Conservation (phyloP, 2,888 invertebrate genomes). For the Hesperia comma region DNA sequence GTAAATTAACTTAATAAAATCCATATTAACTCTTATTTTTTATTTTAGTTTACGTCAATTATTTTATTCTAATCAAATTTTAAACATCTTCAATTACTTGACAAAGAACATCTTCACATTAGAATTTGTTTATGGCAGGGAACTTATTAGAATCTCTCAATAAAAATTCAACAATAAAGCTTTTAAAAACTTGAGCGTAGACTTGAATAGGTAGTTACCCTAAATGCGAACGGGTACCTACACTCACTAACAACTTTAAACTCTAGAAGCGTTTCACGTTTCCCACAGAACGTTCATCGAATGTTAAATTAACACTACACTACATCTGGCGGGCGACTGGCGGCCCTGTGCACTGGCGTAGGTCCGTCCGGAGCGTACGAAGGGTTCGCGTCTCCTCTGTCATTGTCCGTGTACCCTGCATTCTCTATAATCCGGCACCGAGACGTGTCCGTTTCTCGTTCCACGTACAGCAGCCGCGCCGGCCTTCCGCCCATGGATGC, state of each 20-base stretch:
- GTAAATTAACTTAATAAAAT: conserved; percentile 29
- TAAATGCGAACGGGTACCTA: conserved; percentile 70
- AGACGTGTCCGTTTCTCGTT: conserved; percentile 63
- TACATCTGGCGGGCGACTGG: conserved; percentile 54
- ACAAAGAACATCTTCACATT: conserved; percentile 65
- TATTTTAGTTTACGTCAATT: conserved; percentile 74
- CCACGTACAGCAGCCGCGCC: conserved; percentile 71
- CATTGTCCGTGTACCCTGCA: conserved; percentile 74
- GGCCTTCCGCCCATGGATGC: conserved; percentile 70
- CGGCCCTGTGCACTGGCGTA: conserved; percentile 71
- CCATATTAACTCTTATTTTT: conserved; percentile 30
- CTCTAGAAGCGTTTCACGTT: conserved; percentile 82
- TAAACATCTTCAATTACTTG: conserved; percentile 65
- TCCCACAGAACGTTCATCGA: conserved; percentile 74
- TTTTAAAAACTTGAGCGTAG: conserved; percentile 81
- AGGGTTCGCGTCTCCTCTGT: conserved; percentile 73
- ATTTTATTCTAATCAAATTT: conserved; percentile 64
- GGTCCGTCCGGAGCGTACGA: conserved; percentile 78
- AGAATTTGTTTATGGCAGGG: conserved; percentile 67
- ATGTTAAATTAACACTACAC: conserved; percentile 64
- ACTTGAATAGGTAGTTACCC: conserved; percentile 77
- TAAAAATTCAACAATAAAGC: conserved; percentile 81
- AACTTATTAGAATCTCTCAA: conserved; percentile 77
- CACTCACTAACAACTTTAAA: conserved; percentile 74
- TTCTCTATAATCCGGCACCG: conserved; percentile 80